These are phyloP conservation scores for Halichondria panicea DNA, from an alignment of 37 sponge, comb jelly and placozoan species.

Conservation along the genomic window DNA sequence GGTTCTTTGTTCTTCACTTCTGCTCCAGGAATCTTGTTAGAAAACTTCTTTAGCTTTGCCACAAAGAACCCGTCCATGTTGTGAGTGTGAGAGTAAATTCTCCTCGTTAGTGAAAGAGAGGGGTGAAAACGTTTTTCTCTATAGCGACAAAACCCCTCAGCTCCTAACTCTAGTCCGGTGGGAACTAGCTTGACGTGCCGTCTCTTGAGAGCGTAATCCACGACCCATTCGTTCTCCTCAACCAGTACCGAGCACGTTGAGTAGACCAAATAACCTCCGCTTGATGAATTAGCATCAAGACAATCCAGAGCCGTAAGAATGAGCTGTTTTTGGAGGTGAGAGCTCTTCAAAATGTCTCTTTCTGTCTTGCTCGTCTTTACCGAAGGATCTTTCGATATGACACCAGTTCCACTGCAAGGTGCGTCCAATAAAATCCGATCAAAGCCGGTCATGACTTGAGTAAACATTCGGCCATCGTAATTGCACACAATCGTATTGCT, in stretches of 20 bases:
- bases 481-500: conserved; percentile 85
- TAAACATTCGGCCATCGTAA: conserved; percentile 92
- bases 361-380: conserved; percentile 89
- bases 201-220: conserved; percentile 92
- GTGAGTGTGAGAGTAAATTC: conserved; percentile 97
- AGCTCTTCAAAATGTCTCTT: conserved; percentile 78
- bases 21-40: conserved; percentile 44
- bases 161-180: conserved; percentile 86
- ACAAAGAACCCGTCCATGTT: conserved; percentile 99
- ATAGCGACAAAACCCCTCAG: conserved; percentile 80
- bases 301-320: conserved; percentile 97
- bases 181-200: conserved; percentile 91
- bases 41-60: conserved; percentile 93
- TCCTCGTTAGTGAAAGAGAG: conserved; percentile 71
- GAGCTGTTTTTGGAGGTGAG: conserved; percentile 93
- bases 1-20: neutral
- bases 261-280: conserved; percentile 94
- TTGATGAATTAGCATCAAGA: conserved; percentile 75
- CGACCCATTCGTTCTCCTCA: conserved; percentile 96
- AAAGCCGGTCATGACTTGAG: conserved; percentile 92
- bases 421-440: conserved; percentile 97
- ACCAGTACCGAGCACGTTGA: conserved; percentile 95
- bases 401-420: conserved; percentile 98
- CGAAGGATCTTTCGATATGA: conserved; percentile 90
- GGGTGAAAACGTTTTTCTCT: conserved; percentile 92